phyloP scores from a whole-genome alignment of 2,797 vertebrate species.

The Merluccius polli region DNA sequence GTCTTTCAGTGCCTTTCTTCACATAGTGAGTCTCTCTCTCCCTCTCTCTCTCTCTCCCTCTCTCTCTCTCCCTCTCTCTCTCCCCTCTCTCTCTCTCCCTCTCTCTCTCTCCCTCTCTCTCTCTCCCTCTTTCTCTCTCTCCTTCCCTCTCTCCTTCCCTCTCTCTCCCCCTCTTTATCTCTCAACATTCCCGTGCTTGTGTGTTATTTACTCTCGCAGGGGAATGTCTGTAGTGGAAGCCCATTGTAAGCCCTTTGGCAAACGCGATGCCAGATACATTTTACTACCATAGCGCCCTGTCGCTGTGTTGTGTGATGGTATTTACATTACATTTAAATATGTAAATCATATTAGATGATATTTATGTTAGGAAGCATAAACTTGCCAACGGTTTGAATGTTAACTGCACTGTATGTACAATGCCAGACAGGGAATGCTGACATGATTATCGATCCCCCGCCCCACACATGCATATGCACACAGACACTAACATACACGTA shows the following conservation, averaged over 20 bases:
- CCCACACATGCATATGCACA: neutral
- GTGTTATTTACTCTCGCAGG: conserved; percentile 39
- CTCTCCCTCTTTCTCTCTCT: conserved; percentile 47
- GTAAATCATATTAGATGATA: neutral
- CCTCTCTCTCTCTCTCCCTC: conserved; percentile 49
- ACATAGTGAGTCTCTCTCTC: conserved; percentile 35
- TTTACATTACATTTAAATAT: neutral
- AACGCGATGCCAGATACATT: conserved; percentile 11
- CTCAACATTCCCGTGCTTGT: conserved; percentile 15
- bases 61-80: conserved; percentile 26
- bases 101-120: conserved; percentile 2
- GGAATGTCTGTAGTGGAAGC: conserved; percentile 41
- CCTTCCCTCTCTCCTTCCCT: conserved; percentile 26
- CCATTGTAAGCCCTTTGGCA: no score
- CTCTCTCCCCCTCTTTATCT: neutral
- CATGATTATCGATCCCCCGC: conserved; percentile 19
- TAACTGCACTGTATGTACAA: neutral
- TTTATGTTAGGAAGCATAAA: neutral
- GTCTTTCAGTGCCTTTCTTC: conserved; percentile 68
- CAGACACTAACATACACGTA: neutral
- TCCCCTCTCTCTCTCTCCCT: neutral
- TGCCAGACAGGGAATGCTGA: conserved; percentile 5
- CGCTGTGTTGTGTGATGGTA: neutral
- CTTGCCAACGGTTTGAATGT: neutral
- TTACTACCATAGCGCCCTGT: neutral